phyloP scores from a whole-genome alignment of 2,113 vertebrate species.

The Pygoscelis antarcticus region DNA sequence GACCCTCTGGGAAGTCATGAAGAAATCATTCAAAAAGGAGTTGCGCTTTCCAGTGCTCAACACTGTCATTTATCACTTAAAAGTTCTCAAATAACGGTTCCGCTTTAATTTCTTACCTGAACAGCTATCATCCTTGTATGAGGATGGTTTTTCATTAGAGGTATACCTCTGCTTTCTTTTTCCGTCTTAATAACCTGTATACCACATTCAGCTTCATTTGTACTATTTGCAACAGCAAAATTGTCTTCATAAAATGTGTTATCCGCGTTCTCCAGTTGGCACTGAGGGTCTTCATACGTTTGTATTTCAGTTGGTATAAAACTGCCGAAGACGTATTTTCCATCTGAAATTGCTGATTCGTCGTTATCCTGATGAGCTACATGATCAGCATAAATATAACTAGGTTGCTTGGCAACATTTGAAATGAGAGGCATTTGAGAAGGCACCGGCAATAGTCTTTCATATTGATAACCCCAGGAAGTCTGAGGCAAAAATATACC shows the following conservation, averaged over 20 bases:
- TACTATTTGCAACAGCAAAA: neutral
- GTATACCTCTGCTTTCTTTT: neutral
- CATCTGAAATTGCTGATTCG: neutral
- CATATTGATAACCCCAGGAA: slow-evolving; percentile 4
- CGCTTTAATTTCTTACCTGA: slow-evolving; percentile 69
- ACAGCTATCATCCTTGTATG: slow-evolving; percentile 40
- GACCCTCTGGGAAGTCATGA: neutral
- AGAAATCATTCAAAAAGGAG: neutral
- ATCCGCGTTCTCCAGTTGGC: rapidly evolving
- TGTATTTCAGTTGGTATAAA: neutral
- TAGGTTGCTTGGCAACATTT: neutral
- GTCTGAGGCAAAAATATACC: neutral
- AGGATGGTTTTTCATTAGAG: neutral
- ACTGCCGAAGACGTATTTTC: rapidly evolving
- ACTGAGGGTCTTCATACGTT: neutral
- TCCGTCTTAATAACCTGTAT: neutral
- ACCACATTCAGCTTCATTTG: neutral
- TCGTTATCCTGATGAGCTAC: neutral
- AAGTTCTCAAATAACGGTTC: neutral
- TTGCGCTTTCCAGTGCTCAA: neutral
- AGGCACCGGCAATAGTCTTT: neutral
- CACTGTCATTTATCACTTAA: neutral
- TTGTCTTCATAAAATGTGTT: neutral
- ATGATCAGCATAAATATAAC: neutral
- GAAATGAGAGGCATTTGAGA: neutral